Base-by-base conservation (phyloP, 2,888 invertebrate genomes). In the Ophion costatus region DNA sequence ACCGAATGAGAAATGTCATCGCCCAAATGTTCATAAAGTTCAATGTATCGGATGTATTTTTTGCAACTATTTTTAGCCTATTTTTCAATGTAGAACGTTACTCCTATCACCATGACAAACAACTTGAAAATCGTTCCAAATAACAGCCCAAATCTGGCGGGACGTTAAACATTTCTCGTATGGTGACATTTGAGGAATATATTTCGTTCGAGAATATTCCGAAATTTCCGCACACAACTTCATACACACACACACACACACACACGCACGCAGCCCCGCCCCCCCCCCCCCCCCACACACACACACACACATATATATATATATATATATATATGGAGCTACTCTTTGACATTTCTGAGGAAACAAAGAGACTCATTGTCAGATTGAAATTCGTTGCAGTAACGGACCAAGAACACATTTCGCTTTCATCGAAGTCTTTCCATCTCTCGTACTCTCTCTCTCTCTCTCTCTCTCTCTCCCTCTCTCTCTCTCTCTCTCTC, bases 381-480 rank as follows among this genome's bases (percentile, higher is more conserved):
- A 88, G 90, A 91, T 91, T 90, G 89, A 91, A 91, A 91, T 90
- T 90, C 91, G 82, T 78, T 67, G 69, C 74, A 74, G 77, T 59
- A 77, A 61, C 33, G 77, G 59, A 64, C 70, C 38, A 66, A 45
- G 71, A 66, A 38, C 42, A 63, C 73, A 61, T 67, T 69, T 17
- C 51, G 29, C 33, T 59, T 74, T 45, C 67, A 56, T 56, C 82
- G n/a, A 22, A 69, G 22, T 45, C 59, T 74, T 20, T 63, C 42
- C 66, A 45, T 66, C 20, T 51, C 22, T 66, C 57, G 5, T 9
- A 79, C 79, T 69, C 38, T 14, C 45, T 45, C 17, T 74, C 61
- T 66, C 45, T 24, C 70, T 86, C 86, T 81, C 86, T 87, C 84
- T 84, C 11, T 14, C 9, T 45, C 45, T 10, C 14, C 45, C 61